phyloP scores from a whole-genome alignment of 2,888 invertebrate genomes.

The Amiota mariae region DNA sequence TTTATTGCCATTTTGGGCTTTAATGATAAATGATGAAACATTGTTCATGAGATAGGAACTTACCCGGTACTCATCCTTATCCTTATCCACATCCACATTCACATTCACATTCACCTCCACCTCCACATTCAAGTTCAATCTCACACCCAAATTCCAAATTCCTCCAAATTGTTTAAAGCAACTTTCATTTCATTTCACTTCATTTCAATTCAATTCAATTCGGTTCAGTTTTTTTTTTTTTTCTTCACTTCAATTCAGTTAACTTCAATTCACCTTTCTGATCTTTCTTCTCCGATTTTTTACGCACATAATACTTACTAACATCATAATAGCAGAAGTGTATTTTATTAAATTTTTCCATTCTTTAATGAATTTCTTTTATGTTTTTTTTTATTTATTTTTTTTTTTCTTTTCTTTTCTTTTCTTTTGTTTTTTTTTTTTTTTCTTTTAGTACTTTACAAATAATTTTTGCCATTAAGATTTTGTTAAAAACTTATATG shows the following conservation, averaged over 20 bases:
- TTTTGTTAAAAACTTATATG: constrained; percentile 25
- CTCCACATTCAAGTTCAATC: background rate
- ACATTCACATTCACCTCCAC: background rate
- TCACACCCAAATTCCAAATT: background rate
- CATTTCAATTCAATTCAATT: no score
- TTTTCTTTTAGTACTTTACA: constrained; percentile 7
- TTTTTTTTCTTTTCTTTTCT: constrained; percentile 12
- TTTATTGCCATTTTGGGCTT: constrained; percentile 21
- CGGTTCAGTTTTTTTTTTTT: no score
- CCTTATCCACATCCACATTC: background rate
- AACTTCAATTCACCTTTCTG: no score
- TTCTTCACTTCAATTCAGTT: no score
- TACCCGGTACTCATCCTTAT: background rate
- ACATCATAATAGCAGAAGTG: background rate
- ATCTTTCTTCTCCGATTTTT: no score
- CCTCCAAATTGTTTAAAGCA: no score
- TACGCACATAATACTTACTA: no score
- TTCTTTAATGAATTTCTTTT: background rate
- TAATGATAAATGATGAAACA: constrained; percentile 23
- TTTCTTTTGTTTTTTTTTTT: constrained; percentile 17
- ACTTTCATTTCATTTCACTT: no score
- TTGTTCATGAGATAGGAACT: background rate
- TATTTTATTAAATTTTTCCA: background rate
- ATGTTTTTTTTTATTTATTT: constrained; percentile 15
- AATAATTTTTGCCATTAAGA: constrained; percentile 25